These are phyloP conservation scores for Lagodon rhomboides DNA, from an alignment of 2,797 vertebrate genomes.

Conservation along the genomic window DNA sequence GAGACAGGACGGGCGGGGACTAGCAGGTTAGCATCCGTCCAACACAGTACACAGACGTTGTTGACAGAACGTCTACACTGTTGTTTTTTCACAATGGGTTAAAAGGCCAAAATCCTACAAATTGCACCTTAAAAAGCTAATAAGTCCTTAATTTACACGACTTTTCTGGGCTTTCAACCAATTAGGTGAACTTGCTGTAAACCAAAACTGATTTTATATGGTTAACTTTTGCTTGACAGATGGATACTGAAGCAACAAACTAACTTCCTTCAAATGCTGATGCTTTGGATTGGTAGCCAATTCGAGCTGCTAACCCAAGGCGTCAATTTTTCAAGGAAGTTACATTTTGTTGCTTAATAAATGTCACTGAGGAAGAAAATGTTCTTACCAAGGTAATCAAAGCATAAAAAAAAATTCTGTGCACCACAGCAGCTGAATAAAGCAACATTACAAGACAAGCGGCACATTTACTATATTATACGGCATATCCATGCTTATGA, in stretches of 20 bases:
- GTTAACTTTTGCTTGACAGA: background rate
- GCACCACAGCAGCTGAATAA: constrained; percentile 26
- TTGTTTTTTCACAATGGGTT: too few relatives aligned
- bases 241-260: too few relatives aligned
- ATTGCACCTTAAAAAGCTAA: too few relatives aligned
- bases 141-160: background rate
- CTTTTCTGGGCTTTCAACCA: background rate
- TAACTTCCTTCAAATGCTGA: too few relatives aligned
- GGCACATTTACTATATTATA: constrained; percentile 7
- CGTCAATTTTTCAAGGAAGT: too few relatives aligned
- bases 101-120: too few relatives aligned
- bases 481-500: constrained; percentile 10
- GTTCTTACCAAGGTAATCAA: constrained; percentile 1
- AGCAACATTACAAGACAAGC: constrained; percentile 8
- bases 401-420: constrained; percentile 12
- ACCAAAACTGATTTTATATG: constrained; percentile 7
- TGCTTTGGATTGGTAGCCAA: too few relatives aligned
- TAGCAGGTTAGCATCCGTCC: too few relatives aligned
- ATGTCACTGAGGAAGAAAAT: background rate
- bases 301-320: too few relatives aligned
- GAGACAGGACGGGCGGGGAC: too few relatives aligned
- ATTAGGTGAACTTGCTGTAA: background rate
- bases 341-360: background rate
- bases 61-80: too few relatives aligned
- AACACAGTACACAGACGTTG: too few relatives aligned